Conservation (phyloP, 2,113 vertebrate species). For the Cryptomyrus ogoouensis region DNA sequence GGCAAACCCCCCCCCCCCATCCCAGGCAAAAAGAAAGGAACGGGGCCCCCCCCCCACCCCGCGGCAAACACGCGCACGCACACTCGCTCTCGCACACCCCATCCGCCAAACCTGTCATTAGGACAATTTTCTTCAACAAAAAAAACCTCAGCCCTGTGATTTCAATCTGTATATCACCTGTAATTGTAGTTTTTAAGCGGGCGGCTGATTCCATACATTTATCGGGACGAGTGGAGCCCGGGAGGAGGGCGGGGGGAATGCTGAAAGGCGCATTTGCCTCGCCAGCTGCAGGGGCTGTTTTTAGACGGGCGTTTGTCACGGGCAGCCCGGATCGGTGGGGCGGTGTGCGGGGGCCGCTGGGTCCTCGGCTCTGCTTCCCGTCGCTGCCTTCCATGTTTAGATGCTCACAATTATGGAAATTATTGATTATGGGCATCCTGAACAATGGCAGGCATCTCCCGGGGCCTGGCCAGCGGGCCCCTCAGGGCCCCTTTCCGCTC, state of each 20-base stretch:
- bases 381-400: slow-evolving; percentile 84
- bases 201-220: slow-evolving; percentile 99
- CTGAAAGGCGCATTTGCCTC: slow-evolving; percentile 84
- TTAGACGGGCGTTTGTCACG: slow-evolving; percentile 48
- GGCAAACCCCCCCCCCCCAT: slow-evolving; percentile 58
- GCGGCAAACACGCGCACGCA: slow-evolving; percentile 38
- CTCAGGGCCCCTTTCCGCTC: slow-evolving; percentile 21
- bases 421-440: slow-evolving; percentile 79
- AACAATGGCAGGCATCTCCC: slow-evolving; percentile 77
- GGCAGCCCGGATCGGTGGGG: slow-evolving; percentile 60
- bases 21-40: not conserved
- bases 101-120: slow-evolving; percentile 94
- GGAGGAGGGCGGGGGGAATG: slow-evolving; percentile 24
- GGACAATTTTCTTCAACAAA: slow-evolving; percentile 97
- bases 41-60: slow-evolving; percentile 61
- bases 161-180: slow-evolving; percentile 99
- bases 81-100: slow-evolving; percentile 32
- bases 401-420: slow-evolving; percentile 96
- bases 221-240: slow-evolving; percentile 80
- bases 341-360: slow-evolving; percentile 61
- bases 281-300: slow-evolving; percentile 67
- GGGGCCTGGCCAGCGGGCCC: slow-evolving; percentile 58
- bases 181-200: slow-evolving; percentile 99
- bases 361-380: slow-evolving; percentile 87
- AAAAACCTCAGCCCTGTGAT: slow-evolving; percentile 91